These are phyloP conservation scores for Disparrhopalites patrizii DNA, from an alignment of 2,888 invertebrate genomes.

Conservation along the genomic window DNA sequence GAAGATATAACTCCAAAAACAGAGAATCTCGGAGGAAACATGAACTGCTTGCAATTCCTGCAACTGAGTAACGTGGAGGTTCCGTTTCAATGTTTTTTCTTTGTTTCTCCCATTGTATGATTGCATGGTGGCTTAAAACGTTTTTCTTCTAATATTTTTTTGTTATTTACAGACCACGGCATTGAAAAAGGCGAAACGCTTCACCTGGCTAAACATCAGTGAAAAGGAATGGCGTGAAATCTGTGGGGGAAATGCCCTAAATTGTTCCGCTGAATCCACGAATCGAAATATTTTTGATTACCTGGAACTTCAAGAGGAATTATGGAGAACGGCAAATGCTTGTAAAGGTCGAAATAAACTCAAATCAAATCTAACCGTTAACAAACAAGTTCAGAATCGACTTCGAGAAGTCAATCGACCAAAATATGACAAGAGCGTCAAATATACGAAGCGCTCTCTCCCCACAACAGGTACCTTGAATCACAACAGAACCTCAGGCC, in stretches of 20 bases:
- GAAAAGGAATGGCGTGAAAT: background rate
- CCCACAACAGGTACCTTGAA: background rate
- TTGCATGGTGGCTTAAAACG: too few relatives aligned
- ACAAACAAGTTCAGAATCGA: background rate
- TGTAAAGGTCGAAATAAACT: background rate
- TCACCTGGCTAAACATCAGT: background rate
- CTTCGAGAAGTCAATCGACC: background rate
- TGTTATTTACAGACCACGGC: background rate
- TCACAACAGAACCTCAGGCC: too few relatives aligned
- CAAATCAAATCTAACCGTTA: conserved; percentile 1
- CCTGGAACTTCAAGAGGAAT: background rate
- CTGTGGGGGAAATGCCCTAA: background rate
- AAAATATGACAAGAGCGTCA: background rate
- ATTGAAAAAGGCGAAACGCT: background rate
- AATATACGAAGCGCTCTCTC: background rate
- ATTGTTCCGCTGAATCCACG: background rate
- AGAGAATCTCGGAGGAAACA: background rate
- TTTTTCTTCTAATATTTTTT: too few relatives aligned
- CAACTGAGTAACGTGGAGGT: background rate
- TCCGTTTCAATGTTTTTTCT: background rate
- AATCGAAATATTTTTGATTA: background rate
- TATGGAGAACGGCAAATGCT: background rate
- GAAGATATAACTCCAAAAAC: background rate
- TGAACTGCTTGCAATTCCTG: background rate
- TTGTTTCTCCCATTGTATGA: background rate